Percentiles rank a stretch among this genome's conserved stretches.
Evolutionary conservation across 2,888 invertebrate species (phyloP).

Genomic region (Harmothoe impar): DNA sequence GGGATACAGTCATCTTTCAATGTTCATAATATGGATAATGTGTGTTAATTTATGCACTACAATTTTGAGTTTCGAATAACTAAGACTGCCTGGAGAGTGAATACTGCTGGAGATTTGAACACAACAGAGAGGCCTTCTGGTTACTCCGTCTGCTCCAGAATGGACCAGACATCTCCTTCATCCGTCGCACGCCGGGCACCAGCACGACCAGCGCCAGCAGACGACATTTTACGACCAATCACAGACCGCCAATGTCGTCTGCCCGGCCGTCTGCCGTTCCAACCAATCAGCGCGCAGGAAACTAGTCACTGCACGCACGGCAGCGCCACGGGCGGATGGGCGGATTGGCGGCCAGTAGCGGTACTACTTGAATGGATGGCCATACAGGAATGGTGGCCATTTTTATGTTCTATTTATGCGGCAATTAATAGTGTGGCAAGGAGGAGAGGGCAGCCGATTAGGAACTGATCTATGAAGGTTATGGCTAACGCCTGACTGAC

Average conservation of each 20-base stretch:
- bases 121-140: too few relatives aligned
- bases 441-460: background rate
- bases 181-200: too few relatives aligned
- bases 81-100: too few relatives aligned
- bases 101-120: too few relatives aligned
- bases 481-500: too few relatives aligned
- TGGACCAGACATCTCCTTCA: too few relatives aligned
- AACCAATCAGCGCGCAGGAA: background rate
- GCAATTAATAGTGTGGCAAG: background rate
- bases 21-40: too few relatives aligned
- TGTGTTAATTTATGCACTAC: too few relatives aligned
- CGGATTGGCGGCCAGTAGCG: too few relatives aligned
- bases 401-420: constrained; percentile 3
- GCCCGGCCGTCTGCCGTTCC: background rate
- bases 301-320: background rate
- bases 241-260: background rate
- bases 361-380: background rate
- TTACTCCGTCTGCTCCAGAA: too few relatives aligned
- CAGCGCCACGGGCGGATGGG: background rate
- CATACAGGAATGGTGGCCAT: background rate
- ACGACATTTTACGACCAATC: background rate
- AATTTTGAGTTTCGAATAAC: too few relatives aligned
- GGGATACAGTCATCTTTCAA: too few relatives aligned
- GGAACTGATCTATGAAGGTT: background rate
- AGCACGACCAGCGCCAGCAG: background rate